phyloP scores from a whole-genome alignment of 1,140 invertebrate genomes.

The Philaenus spumarius region DNA sequence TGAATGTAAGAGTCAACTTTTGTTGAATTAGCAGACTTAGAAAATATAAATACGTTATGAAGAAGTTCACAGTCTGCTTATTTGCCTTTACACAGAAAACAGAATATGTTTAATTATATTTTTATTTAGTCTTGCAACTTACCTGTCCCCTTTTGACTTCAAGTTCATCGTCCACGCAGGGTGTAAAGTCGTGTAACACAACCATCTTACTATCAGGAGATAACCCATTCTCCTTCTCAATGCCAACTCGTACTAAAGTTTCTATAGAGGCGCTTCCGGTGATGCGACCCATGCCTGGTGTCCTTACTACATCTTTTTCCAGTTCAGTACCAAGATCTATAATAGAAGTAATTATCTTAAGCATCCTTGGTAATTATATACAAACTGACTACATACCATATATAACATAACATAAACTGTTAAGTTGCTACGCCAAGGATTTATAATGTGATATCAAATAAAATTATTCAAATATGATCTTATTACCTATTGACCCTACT shows the following conservation, averaged over 20 bases:
- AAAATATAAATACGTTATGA: too few species aligned
- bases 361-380: not conserved
- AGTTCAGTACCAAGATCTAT: slow-evolving; percentile 56
- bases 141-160: slow-evolving; percentile 66
- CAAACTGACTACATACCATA: not conserved
- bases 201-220: slow-evolving; percentile 93
- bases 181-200: slow-evolving; percentile 88
- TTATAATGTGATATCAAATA: too few species aligned
- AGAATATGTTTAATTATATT: too few species aligned
- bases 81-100: too few species aligned
- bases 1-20: too few species aligned
- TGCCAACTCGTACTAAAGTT: slow-evolving; percentile 85
- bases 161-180: slow-evolving; percentile 91
- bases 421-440: slow-evolving; percentile 30
- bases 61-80: too few species aligned
- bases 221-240: slow-evolving; percentile 88
- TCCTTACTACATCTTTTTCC: slow-evolving; percentile 64
- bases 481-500: too few species aligned
- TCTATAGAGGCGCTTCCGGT: slow-evolving; percentile 93
- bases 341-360: slow-evolving; percentile 18
- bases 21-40: too few species aligned
- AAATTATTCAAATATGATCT: too few species aligned
- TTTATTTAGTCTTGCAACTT: slow-evolving; percentile 17
- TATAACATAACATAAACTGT: slow-evolving; percentile 7
- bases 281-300: slow-evolving; percentile 73